A percentile compares a stretch with the other conserved stretches of the same genome.
Conservation (phyloP, 2,888 invertebrate genomes). For the Sipha maydis region DNA sequence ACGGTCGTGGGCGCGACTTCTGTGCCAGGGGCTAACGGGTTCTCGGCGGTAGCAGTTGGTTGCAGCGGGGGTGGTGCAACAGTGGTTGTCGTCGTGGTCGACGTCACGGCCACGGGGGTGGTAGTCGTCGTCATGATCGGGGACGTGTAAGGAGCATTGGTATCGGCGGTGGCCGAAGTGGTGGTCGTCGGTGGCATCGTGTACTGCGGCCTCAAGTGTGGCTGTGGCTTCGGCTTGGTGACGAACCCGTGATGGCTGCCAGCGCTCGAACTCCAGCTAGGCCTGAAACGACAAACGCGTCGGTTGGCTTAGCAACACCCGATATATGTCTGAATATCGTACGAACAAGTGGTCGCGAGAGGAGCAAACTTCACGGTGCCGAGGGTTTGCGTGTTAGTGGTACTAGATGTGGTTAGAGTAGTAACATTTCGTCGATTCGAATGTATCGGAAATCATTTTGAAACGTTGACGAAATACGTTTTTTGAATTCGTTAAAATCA, state of each 20-base stretch:
- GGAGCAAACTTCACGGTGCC: no score
- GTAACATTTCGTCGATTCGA: no score
- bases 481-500: no score
- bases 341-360: no score
- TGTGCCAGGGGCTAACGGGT: conserved; percentile 62
- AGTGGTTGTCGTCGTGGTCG: conserved; percentile 65
- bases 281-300: conserved; percentile 20
- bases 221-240: conserved; percentile 62
- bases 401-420: no score
- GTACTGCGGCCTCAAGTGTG: conserved; percentile 55
- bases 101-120: conserved; percentile 66
- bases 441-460: no score
- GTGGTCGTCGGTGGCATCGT: conserved; percentile 64
- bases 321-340: no score
- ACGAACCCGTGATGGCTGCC: conserved; percentile 55
- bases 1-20: conserved; percentile 64
- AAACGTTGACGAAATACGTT: no score
- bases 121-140: conserved; percentile 34
- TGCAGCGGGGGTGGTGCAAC: conserved; percentile 65
- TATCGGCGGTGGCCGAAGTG: conserved; percentile 62
- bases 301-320: no score
- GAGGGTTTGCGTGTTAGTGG: no score
- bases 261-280: conserved; percentile 52
- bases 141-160: conserved; percentile 53
- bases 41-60: conserved; percentile 65